These are phyloP conservation scores for Tenebrio molitor DNA, from an alignment of 1,140 invertebrate genomes.

Conservation along the genomic window DNA sequence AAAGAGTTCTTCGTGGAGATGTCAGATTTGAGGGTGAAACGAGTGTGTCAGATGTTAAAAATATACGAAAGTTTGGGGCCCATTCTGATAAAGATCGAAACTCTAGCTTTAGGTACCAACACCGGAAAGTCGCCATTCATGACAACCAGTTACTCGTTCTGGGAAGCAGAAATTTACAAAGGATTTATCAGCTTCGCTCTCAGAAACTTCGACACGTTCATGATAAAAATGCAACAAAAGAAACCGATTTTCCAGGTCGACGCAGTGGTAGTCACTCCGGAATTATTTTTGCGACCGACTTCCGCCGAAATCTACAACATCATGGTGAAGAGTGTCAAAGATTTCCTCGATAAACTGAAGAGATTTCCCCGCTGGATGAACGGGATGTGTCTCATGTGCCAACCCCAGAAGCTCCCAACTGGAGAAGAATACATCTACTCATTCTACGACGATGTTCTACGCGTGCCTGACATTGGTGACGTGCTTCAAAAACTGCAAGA, in stretches of 20 bases:
- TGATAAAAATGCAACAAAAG: slow-evolving; percentile 72
- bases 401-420: slow-evolving; percentile 70
- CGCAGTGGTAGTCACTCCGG: slow-evolving; percentile 77
- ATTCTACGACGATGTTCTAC: slow-evolving; percentile 85
- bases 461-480: slow-evolving; percentile 76
- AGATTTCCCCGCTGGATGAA: slow-evolving; percentile 87
- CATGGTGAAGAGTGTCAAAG: slow-evolving; percentile 75
- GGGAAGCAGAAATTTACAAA: slow-evolving; percentile 78
- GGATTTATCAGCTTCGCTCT: slow-evolving; percentile 74
- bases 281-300: slow-evolving; percentile 81
- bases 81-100: slow-evolving; percentile 86
- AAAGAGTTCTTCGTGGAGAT: slow-evolving; percentile 76
- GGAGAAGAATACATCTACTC: slow-evolving; percentile 74
- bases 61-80: slow-evolving; percentile 82
- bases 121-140: slow-evolving; percentile 76
- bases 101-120: slow-evolving; percentile 76
- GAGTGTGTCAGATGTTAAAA: slow-evolving; percentile 75
- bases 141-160: slow-evolving; percentile 77
- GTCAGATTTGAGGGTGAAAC: slow-evolving; percentile 75
- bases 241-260: slow-evolving; percentile 84
- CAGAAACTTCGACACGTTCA: slow-evolving; percentile 80
- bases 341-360: slow-evolving; percentile 78
- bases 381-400: slow-evolving; percentile 81
- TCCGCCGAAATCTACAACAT: slow-evolving; percentile 83
- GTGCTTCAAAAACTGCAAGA: slow-evolving; percentile 76